A percentile compares a stretch with the other conserved stretches of the same genome.
Conservation (phyloP, 2,113 vertebrate genomes). For the Eleginops maclovinus region DNA sequence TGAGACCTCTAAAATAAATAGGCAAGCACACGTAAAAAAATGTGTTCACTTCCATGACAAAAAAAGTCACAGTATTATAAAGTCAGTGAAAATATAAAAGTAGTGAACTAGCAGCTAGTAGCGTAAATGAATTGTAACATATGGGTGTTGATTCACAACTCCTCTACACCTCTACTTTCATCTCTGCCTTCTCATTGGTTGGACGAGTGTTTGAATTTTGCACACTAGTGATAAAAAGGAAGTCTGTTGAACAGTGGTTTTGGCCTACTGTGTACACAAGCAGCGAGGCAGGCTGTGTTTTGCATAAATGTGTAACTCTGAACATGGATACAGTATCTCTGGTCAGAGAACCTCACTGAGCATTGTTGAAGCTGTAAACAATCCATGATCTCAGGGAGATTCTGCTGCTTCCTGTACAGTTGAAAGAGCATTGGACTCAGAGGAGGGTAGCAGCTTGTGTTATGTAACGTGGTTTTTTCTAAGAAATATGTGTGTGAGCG, state of each 20-base stretch:
- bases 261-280: neutral
- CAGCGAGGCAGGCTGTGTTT: neutral
- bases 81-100: no score
- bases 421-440: neutral
- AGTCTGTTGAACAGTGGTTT: neutral
- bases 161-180: neutral
- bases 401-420: slow-evolving; percentile 33
- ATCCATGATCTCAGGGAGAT: slow-evolving; percentile 9
- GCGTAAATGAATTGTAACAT: no score
- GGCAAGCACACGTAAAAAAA: no score
- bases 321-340: neutral
- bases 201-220: neutral
- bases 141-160: no score
- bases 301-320: slow-evolving; percentile 7
- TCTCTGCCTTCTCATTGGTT: neutral
- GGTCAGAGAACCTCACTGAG: neutral
- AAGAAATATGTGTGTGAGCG: slow-evolving; percentile 1
- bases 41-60: no score
- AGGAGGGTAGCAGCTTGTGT: slow-evolving; percentile 16
- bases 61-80: no score
- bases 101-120: no score
- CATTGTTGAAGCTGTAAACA: slow-evolving; percentile 64
- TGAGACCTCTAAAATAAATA: no score
- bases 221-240: neutral
- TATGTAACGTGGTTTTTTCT: slow-evolving; percentile 36